These are phyloP conservation scores for Platycheirus rosarum DNA, from an alignment of 2,888 invertebrate genomes.

Conservation along the genomic window DNA sequence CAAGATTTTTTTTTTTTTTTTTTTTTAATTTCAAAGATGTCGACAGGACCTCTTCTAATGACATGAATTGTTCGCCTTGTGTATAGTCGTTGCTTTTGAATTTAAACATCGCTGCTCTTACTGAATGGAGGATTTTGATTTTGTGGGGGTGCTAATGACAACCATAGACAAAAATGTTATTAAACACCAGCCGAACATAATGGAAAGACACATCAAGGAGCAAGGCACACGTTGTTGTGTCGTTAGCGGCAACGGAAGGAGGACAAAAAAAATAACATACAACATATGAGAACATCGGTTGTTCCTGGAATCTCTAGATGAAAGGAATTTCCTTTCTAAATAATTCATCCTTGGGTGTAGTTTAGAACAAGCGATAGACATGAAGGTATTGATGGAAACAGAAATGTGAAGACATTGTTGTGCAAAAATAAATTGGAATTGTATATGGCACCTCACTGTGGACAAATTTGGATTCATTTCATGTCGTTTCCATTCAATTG, in stretches of 20 bases:
- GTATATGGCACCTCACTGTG: too few relatives aligned
- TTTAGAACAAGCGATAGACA: background rate
- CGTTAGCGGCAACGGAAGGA: background rate
- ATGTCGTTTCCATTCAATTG: too few relatives aligned
- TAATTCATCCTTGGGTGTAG: conserved; percentile 10
- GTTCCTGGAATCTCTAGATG: background rate
- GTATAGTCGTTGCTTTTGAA: conserved; percentile 36
- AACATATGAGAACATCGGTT: background rate
- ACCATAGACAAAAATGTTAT: conserved; percentile 52
- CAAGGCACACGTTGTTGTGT: background rate
- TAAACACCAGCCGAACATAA: conserved; percentile 37
- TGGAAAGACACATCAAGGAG: background rate
- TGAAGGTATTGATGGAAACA: background rate
- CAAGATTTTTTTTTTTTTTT: conserved; percentile 9
- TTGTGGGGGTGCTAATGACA: conserved; percentile 51
- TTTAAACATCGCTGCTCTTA: conserved; percentile 7
- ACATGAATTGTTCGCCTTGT: conserved; percentile 56
- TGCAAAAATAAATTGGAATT: background rate
- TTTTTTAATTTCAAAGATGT: conserved; percentile 30
- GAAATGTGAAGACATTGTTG: background rate
- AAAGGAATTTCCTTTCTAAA: conserved; percentile 15
- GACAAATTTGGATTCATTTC: too few relatives aligned
- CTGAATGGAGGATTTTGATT: conserved; percentile 24
- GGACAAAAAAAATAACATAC: background rate
- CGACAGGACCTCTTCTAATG: conserved; percentile 64